Conservation (phyloP, 2,797 vertebrate genomes). For the Tadarida brasiliensis region DNA sequence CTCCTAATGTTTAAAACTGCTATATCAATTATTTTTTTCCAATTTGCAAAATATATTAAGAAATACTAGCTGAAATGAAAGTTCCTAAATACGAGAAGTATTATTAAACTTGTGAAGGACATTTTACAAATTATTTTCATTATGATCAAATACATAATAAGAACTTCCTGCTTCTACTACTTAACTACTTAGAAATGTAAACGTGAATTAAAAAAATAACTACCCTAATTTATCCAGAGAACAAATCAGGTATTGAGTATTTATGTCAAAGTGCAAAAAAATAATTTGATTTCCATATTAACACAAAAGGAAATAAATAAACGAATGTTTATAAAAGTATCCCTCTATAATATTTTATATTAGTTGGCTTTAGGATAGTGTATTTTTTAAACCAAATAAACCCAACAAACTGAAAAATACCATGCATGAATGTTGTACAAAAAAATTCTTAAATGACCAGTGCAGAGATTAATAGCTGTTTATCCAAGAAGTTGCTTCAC, state of each 20-base stretch:
- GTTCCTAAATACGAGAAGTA: constrained; percentile 64
- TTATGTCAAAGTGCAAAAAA: constrained; percentile 78
- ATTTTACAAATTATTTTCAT: constrained; percentile 72
- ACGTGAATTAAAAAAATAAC: constrained; percentile 38
- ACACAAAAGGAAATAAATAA: constrained; percentile 80
- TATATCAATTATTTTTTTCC: constrained; percentile 83
- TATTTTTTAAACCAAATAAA: constrained; percentile 81
- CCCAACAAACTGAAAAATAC: constrained; percentile 66
- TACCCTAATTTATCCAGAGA: constrained; percentile 77
- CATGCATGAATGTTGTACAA: constrained; percentile 61
- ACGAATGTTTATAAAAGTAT: constrained; percentile 78
- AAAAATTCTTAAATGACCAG: constrained; percentile 82
- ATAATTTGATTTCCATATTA: constrained; percentile 56
- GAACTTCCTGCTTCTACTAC: constrained; percentile 37
- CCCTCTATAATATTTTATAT: constrained; percentile 80
- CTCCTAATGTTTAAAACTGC: constrained; percentile 84
- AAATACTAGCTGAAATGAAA: constrained; percentile 73
- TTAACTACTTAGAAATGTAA: neutral
- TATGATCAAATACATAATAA: constrained; percentile 31
- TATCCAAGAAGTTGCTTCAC: constrained; percentile 84
- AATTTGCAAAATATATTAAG: constrained; percentile 83
- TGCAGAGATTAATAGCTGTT: constrained; percentile 82
- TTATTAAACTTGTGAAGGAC: constrained; percentile 58
- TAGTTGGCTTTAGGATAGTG: constrained; percentile 71
- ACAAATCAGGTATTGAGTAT: constrained; percentile 83